Conservation (phyloP, 2,797 vertebrate species). For the Anguilla marmorata region DNA sequence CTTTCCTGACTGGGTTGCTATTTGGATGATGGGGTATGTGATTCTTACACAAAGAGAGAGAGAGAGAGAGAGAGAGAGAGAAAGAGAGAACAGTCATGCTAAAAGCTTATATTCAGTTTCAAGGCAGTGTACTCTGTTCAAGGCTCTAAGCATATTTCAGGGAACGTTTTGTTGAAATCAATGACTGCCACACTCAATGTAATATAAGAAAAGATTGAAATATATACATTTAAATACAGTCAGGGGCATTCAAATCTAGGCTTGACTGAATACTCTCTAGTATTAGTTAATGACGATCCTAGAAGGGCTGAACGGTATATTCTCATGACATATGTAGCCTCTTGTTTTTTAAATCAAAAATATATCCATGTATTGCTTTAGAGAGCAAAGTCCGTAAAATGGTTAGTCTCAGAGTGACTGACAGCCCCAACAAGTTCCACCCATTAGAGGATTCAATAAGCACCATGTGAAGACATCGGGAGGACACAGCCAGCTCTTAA, state of each 20-base stretch:
- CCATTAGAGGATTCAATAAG: not conserved
- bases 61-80: not conserved
- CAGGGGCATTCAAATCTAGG: not conserved
- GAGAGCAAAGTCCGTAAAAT: not conserved
- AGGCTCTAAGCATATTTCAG: too few relatives aligned
- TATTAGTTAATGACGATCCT: not conserved
- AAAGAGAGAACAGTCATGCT: not conserved
- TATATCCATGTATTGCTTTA: not conserved
- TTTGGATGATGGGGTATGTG: slow-evolving; percentile 94
- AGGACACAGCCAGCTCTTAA: not conserved
- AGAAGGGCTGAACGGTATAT: not conserved
- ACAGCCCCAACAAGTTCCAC: not conserved
- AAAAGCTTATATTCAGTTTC: not conserved
- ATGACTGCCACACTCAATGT: not conserved
- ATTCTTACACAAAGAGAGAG: slow-evolving; percentile 68
- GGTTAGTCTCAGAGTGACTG: not conserved
- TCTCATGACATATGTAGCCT: not conserved
- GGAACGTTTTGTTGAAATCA: not conserved
- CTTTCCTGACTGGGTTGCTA: slow-evolving; percentile 97
- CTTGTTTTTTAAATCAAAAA: not conserved
- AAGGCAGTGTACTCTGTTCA: not conserved
- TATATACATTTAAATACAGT: not conserved
- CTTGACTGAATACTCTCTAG: not conserved
- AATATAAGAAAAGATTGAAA: not conserved
- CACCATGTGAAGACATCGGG: not conserved